Evolutionary conservation across 2,113 vertebrate species (phyloP), one percentile per base, ranked within the genome.

Genomic region (Otus sunia): DNA sequence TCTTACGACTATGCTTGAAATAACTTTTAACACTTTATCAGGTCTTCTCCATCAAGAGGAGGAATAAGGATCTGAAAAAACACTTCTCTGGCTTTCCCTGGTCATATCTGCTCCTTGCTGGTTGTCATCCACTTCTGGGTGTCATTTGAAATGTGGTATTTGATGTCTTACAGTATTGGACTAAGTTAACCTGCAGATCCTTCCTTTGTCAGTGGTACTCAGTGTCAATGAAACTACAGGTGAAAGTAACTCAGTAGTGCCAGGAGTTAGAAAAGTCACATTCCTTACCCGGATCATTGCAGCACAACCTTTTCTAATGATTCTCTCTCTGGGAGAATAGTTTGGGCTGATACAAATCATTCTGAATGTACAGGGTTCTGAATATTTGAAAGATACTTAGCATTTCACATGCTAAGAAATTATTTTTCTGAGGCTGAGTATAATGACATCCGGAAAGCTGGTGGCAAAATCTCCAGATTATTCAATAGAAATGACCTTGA

Each of bases 401-500:
- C 27, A 88, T 72, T 85, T 85, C 69, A 41, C 32, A 37, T 55
- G 36, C 32, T 85, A 74, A 47, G 43, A 64, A 47, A 62, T 63
- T 64, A 58, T 76, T 87, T 78, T 86, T 92, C 53, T 72, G 59
- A 73, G 29, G 19, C 34, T 67, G n/a, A 69, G 22, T 37, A 36
- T 87, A 80, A 95, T 60, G 68, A 72, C 15, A 85, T 34, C 41
- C 0, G 5, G 30, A 62, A 37, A 75, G 52, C 63, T 90, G 23
- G 52, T 95, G 34, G 32, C 41, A 80, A 73, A 68, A 23, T 66
- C 64, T 52, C 59, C 30, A 66, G 47, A 91, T 96, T 96, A 81
- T 95, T 96, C 50, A 92, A 81, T 78, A 64, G 83, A 25, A 50
- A 58, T 87, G 73, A 94, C 88, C 90, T 97, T 89, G 73, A 90